These are phyloP conservation scores for Eustalomyia histrio DNA, from an alignment of 2,888 invertebrate species.

Conservation along the genomic window DNA sequence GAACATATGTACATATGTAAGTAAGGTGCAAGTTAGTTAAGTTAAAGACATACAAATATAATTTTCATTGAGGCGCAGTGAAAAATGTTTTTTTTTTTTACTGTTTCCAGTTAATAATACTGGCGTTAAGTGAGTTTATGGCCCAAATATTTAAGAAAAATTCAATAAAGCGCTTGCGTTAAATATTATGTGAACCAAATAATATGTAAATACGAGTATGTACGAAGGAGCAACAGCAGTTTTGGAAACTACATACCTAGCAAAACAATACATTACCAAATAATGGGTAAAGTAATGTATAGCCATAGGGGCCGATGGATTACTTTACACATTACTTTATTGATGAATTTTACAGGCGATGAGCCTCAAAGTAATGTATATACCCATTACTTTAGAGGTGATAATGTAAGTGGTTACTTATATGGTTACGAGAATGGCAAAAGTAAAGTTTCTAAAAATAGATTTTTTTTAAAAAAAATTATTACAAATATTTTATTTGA, in stretches of 20 bases:
- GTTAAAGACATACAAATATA: slow-evolving; percentile 37
- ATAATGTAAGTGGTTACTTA: too few relatives aligned
- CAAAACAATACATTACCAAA: too few relatives aligned
- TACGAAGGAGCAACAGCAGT: neutral
- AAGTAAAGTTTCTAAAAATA: too few relatives aligned
- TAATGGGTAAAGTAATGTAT: too few relatives aligned
- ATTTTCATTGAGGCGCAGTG: slow-evolving; percentile 58
- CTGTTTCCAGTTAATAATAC: slow-evolving; percentile 58
- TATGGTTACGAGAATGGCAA: too few relatives aligned
- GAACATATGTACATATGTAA: neutral
- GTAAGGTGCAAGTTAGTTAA: slow-evolving; percentile 43
- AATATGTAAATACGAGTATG: neutral
- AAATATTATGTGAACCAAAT: slow-evolving; percentile 19
- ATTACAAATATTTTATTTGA: too few relatives aligned
- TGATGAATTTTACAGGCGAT: too few relatives aligned
- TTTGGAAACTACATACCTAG: neutral
- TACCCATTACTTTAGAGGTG: too few relatives aligned
- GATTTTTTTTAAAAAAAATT: too few relatives aligned
- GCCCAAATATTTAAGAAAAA: slow-evolving; percentile 28
- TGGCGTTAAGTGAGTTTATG: slow-evolving; percentile 63
- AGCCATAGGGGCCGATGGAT: too few relatives aligned
- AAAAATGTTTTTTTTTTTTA: slow-evolving; percentile 56
- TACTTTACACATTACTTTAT: too few relatives aligned
- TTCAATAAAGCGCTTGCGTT: slow-evolving; percentile 5
- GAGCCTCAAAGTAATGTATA: too few relatives aligned